These are phyloP conservation scores for Alcis repandata DNA, from an alignment of 2,888 invertebrate species.

Conservation along the genomic window DNA sequence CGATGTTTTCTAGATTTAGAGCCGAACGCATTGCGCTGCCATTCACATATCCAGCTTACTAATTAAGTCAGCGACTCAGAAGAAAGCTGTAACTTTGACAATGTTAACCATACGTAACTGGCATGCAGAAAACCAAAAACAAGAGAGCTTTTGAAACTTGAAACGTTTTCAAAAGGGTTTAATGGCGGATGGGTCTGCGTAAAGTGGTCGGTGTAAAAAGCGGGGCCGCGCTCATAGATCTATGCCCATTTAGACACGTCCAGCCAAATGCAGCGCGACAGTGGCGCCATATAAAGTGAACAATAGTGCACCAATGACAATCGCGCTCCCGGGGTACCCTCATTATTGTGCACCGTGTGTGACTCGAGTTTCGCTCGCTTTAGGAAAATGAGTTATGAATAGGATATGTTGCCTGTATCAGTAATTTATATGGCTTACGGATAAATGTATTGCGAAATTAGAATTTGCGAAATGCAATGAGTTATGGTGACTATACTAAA, in stretches of 20 bases:
- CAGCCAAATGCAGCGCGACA: slow-evolving; percentile 74
- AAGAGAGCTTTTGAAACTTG: slow-evolving; percentile 52
- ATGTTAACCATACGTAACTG: slow-evolving; percentile 84
- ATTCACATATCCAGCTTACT: slow-evolving; percentile 86
- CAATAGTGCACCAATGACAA: slow-evolving; percentile 83
- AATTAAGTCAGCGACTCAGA: slow-evolving; percentile 84
- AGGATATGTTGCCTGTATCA: slow-evolving; percentile 42
- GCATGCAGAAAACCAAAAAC: slow-evolving; percentile 61
- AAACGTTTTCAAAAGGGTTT: slow-evolving; percentile 13
- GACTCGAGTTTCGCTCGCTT: slow-evolving; percentile 53
- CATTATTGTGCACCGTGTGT: slow-evolving; percentile 76
- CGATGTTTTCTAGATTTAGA: slow-evolving; percentile 79
- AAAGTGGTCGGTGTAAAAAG: slow-evolving; percentile 68
- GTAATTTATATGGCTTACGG: slow-evolving; percentile 30
- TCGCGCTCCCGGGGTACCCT: slow-evolving; percentile 72
- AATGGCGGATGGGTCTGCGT: slow-evolving; percentile 49
- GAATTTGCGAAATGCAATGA: slow-evolving; percentile 14
- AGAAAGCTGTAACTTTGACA: slow-evolving; percentile 86
- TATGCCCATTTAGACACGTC: slow-evolving; percentile 82
- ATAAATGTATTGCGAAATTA: slow-evolving; percentile 25
- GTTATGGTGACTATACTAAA: slow-evolving; percentile 6
- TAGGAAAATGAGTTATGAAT: slow-evolving; percentile 51
- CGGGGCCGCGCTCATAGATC: slow-evolving; percentile 81
- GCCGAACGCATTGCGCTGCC: slow-evolving; percentile 82
- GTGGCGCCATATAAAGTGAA: slow-evolving; percentile 83